Evolutionary conservation across 2,113 vertebrate species (phyloP).

Genomic region (Corapipo altera): DNA sequence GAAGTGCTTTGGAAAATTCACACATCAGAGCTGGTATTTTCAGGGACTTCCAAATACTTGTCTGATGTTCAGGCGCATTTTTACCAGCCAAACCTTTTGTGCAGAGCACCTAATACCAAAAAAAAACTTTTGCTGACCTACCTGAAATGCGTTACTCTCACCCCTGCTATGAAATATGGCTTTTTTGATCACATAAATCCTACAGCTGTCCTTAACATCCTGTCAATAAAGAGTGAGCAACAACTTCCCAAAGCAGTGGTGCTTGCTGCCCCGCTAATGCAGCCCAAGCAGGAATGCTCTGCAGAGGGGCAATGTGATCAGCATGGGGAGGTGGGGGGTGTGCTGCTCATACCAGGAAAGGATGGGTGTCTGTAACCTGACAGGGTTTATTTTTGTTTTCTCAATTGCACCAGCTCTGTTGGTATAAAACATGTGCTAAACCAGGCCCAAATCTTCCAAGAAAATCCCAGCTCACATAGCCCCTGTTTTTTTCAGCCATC

Average conservation of each 20-base stretch:
- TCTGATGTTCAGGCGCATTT: background rate
- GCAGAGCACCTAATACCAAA: too few relatives aligned
- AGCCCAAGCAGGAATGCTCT: background rate
- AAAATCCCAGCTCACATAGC: constrained; percentile 29
- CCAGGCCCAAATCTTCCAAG: constrained; percentile 9
- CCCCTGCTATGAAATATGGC: background rate
- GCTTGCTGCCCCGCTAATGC: accelerated
- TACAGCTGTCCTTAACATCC: background rate
- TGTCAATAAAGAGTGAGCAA: background rate
- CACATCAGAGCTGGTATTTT: background rate
- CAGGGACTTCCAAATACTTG: background rate
- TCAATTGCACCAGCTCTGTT: constrained; percentile 25
- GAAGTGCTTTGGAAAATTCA: background rate
- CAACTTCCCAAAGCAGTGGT: background rate
- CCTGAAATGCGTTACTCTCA: background rate
- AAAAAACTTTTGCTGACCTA: background rate
- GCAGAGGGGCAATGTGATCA: background rate
- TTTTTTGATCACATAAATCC: background rate
- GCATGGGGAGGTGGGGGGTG: accelerated
- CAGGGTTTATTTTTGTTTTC: constrained; percentile 51
- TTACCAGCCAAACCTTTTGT: background rate
- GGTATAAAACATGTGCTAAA: constrained; percentile 51
- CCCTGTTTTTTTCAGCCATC: constrained; percentile 16
- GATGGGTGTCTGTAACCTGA: background rate
- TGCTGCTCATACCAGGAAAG: background rate